Conservation (phyloP, 2,113 vertebrate species). For the Myrmecophaga tridactyla region DNA sequence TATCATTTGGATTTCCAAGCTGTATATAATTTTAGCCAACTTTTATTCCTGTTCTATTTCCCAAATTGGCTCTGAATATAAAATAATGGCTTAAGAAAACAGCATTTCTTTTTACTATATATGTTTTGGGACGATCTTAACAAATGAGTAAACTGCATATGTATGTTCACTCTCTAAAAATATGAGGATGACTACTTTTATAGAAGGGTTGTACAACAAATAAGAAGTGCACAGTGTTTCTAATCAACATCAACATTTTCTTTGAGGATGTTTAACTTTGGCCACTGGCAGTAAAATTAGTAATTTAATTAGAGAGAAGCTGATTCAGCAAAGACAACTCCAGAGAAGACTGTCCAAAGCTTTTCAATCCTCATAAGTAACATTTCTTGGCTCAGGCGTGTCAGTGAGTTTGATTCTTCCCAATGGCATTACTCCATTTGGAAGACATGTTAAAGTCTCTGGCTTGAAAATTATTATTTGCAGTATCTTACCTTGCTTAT, state of each 20-base stretch:
- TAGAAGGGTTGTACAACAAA: background rate
- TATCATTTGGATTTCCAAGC: background rate
- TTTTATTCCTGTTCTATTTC: background rate
- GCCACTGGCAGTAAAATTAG: background rate
- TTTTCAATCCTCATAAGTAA: background rate
- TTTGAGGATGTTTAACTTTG: conserved; percentile 30
- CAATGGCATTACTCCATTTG: background rate
- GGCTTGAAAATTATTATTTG: conserved; percentile 38
- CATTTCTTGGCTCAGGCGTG: background rate
- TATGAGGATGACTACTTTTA: background rate
- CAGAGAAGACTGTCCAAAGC: background rate
- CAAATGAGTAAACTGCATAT: background rate
- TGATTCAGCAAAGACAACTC: conserved; percentile 20
- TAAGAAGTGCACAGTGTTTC: background rate
- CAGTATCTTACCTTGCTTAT: background rate
- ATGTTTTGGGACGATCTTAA: background rate
- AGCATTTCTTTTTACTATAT: background rate
- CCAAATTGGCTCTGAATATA: background rate
- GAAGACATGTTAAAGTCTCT: background rate
- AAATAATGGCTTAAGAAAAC: background rate
- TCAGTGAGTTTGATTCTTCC: background rate
- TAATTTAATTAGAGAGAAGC: conserved; percentile 57
- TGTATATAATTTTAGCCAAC: background rate
- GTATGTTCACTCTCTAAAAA: background rate
- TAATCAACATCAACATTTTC: conserved; percentile 17